Base-by-base conservation (phyloP, 2,888 invertebrate genomes). In the Flabesymbios commensalis region DNA sequence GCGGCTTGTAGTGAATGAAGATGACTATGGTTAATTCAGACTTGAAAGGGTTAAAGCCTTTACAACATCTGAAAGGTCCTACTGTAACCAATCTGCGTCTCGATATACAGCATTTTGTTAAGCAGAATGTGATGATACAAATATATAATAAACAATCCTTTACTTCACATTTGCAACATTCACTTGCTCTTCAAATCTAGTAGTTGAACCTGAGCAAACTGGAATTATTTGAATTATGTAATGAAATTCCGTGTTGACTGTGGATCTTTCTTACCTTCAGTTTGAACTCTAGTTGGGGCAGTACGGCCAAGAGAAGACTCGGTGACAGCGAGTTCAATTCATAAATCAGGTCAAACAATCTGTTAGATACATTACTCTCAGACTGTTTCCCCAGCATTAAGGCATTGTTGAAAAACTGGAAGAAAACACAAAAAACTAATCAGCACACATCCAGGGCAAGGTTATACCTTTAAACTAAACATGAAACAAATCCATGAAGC, bases 211-310 rank as follows among this genome's bases (percentile, higher is more conserved):
- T 24, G 29, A 26, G n/a, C 17, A 24, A 28, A 28, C 26, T 24
- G 29, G 51, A 5, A 29, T 24, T 51, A 10, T 24, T 7, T 10
- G 26, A 28, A 17, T 10, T 24, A 26, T 24, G 7, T 24, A 29
- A 29, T n/a, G 4, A 51, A 28, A 24, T 7, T 17, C 24, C n/a
- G 29, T 14, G 51, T n/a, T 51, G 19, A 4, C 26, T n/a, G n/a
- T n/a, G n/a, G n/a, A 36, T 10, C 10, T 36, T 45, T 5, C 48
- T 49, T 68, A 83, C 83, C 78, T 83, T 84, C 7, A 85, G 73
- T 74, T 97, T 98, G 84, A 95, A 95, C 79, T 97, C 97, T 53
- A 98, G 84, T 79, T 97, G 96, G 0, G 97, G 97, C 65, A 97
- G 84, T 24, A 96, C 94, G 3, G 94, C 89, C 45, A 90, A 84